phyloP scores from a whole-genome alignment of 2,888 invertebrate species.

The Andrena haemorrhoa region DNA sequence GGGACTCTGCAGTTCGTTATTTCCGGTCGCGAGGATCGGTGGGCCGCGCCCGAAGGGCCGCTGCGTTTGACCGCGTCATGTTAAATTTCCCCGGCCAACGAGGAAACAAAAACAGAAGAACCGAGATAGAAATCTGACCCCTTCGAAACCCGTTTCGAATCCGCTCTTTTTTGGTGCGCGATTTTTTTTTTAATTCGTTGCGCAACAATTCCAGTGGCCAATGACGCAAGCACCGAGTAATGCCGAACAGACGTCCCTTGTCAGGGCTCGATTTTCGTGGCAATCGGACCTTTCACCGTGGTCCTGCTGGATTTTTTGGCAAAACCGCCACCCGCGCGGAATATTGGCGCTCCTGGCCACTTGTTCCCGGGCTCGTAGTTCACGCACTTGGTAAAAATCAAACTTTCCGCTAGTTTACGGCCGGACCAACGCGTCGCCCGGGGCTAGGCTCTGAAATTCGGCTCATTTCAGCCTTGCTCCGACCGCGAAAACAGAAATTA shows the following conservation, averaged over 20 bases:
- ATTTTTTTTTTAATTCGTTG: conserved; percentile 42
- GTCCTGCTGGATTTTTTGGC: conserved; percentile 23
- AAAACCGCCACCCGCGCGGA: not conserved
- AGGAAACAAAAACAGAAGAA: conserved; percentile 25
- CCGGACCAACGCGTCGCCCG: conserved; percentile 20
- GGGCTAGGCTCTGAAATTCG: conserved; percentile 51
- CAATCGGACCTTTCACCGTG: conserved; percentile 10
- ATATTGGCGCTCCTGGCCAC: not conserved
- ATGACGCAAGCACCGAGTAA: conserved; percentile 44
- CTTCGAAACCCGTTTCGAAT: conserved; percentile 26
- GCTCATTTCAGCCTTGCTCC: conserved; percentile 33
- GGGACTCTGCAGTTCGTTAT: conserved; percentile 9
- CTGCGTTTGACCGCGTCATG: conserved; percentile 48
- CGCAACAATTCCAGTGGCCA: conserved; percentile 37
- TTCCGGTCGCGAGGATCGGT: conserved; percentile 16
- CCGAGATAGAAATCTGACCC: conserved; percentile 21
- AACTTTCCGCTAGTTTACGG: conserved; percentile 28
- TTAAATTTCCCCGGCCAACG: conserved; percentile 57
- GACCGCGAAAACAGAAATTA: conserved; percentile 53
- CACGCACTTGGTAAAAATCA: conserved; percentile 64
- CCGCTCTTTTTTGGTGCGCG: not conserved
- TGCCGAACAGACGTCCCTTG: conserved; percentile 31
- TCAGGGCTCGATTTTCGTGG: conserved; percentile 51
- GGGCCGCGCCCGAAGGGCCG: conserved; percentile 13
- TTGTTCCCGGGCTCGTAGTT: conserved; percentile 11